Percentiles rank a stretch among this genome's conserved stretches.
These are phyloP conservation scores for Drosophila meridionalis DNA, from an alignment of 2,888 invertebrate genomes.

Conservation along the genomic window DNA sequence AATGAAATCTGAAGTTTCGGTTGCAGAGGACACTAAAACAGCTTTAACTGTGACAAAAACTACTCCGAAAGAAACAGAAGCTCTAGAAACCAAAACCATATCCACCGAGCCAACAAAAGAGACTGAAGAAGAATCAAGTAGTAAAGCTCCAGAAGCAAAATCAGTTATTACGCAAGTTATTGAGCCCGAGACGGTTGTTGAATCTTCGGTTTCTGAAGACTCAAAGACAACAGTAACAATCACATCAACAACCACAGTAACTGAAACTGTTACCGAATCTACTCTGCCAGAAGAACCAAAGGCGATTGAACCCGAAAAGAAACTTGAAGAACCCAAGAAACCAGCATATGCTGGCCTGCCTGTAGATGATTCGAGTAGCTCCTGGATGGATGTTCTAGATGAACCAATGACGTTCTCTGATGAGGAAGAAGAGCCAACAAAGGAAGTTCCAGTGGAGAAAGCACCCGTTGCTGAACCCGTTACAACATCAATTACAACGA, in stretches of 20 bases:
- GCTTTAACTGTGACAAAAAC: neutral
- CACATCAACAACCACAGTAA: slow-evolving; percentile 31
- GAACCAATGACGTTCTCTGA: slow-evolving; percentile 80
- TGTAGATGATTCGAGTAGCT: slow-evolving; percentile 76
- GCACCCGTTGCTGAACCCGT: neutral
- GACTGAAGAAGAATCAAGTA: neutral
- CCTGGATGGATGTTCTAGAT: slow-evolving; percentile 82
- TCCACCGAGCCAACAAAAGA: neutral
- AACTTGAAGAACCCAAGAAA: slow-evolving; percentile 39
- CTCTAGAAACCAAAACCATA: neutral
- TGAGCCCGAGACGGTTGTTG: slow-evolving; percentile 1
- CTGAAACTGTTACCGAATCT: slow-evolving; percentile 15
- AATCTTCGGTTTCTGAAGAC: slow-evolving; percentile 9
- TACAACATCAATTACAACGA: neutral
- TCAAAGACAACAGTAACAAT: slow-evolving; percentile 22
- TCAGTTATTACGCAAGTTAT: neutral
- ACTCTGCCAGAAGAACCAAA: neutral
- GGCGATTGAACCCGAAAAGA: slow-evolving; percentile 36
- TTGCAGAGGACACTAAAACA: neutral
- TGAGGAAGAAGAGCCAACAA: slow-evolving; percentile 45
- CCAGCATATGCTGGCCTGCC: slow-evolving; percentile 73
- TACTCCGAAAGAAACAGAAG: neutral
- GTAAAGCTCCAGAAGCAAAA: neutral
- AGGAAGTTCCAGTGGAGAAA: slow-evolving; percentile 1
- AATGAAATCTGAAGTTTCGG: slow-evolving; percentile 27